phyloP scores from a whole-genome alignment of 2,113 vertebrate species.

The Oxygymnocypris stewartii region DNA sequence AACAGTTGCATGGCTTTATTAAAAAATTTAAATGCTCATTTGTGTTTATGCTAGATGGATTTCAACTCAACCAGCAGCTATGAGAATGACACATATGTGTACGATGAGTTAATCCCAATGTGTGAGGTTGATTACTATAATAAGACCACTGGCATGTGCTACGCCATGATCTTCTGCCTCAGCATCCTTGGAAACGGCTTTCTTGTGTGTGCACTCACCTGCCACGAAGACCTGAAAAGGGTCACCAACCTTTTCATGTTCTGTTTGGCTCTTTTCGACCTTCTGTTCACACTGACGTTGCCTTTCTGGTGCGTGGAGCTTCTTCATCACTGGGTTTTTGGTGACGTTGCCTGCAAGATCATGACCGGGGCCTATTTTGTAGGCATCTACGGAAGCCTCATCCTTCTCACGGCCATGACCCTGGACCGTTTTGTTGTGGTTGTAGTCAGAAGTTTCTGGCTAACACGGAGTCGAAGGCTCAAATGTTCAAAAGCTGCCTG shows the following conservation, averaged over 20 bases:
- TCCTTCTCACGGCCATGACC: constrained; percentile 79
- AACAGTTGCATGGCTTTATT: neutral
- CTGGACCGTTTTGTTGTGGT: constrained; percentile 72
- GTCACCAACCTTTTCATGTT: constrained; percentile 76
- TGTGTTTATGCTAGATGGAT: neutral
- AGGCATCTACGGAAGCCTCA: constrained; percentile 75
- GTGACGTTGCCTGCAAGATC: constrained; percentile 69
- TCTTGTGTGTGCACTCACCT: constrained; percentile 55
- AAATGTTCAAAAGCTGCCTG: constrained; percentile 61
- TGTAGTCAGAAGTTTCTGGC: constrained; percentile 69
- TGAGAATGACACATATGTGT: neutral
- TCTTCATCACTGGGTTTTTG: constrained; percentile 72
- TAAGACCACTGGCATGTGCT: constrained; percentile 37
- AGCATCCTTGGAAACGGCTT: constrained; percentile 61
- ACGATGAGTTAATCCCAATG: neutral
- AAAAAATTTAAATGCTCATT: neutral
- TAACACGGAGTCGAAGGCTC: constrained; percentile 49
- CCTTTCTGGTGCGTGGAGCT: constrained; percentile 74
- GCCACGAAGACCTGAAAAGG: constrained; percentile 66
- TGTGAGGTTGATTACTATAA: constrained; percentile 2
- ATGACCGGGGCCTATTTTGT: constrained; percentile 64
- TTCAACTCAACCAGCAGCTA: neutral
- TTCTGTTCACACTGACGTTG: constrained; percentile 74
- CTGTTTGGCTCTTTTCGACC: constrained; percentile 76
- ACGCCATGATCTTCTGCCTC: constrained; percentile 60